Percentiles rank a stretch among this genome's conserved stretches.
These are phyloP conservation scores for Poeciliopsis presidionis DNA, from an alignment of 2,797 vertebrate species.

Conservation along the genomic window DNA sequence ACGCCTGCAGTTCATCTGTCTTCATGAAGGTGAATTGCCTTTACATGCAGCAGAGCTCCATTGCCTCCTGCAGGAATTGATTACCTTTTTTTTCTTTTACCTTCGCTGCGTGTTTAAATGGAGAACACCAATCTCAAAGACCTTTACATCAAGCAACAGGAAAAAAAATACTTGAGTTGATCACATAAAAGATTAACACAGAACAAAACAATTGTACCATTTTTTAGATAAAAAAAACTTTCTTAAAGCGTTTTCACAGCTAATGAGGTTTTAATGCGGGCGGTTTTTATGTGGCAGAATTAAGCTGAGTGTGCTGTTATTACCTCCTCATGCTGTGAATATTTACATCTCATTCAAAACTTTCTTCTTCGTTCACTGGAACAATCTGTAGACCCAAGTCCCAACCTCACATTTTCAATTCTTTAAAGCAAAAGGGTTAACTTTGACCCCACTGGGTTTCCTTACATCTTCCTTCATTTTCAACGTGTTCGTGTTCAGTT, in stretches of 20 bases:
- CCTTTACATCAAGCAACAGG: background rate
- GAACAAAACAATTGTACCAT: background rate
- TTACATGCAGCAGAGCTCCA: constrained; percentile 43
- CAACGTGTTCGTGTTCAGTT: background rate
- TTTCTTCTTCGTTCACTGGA: background rate
- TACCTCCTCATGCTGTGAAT: background rate
- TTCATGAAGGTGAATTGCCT: constrained; percentile 27
- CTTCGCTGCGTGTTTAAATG: constrained; percentile 7
- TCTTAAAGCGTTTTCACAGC: background rate
- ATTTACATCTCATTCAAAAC: background rate
- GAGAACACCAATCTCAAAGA: background rate
- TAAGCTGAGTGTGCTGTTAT: background rate
- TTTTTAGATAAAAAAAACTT: background rate
- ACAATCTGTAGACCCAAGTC: background rate
- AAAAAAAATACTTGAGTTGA: background rate
- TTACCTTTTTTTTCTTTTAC: constrained; percentile 37
- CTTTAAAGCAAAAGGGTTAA: background rate
- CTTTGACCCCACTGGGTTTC: background rate
- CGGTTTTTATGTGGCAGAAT: background rate
- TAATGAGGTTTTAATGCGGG: background rate
- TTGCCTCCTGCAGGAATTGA: constrained; percentile 56
- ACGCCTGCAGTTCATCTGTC: constrained; percentile 23
- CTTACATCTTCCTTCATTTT: background rate
- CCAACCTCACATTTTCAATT: background rate
- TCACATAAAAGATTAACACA: background rate